Evolutionary conservation across 2,113 vertebrate genomes (phyloP).

Genomic region (Martes martes): DNA sequence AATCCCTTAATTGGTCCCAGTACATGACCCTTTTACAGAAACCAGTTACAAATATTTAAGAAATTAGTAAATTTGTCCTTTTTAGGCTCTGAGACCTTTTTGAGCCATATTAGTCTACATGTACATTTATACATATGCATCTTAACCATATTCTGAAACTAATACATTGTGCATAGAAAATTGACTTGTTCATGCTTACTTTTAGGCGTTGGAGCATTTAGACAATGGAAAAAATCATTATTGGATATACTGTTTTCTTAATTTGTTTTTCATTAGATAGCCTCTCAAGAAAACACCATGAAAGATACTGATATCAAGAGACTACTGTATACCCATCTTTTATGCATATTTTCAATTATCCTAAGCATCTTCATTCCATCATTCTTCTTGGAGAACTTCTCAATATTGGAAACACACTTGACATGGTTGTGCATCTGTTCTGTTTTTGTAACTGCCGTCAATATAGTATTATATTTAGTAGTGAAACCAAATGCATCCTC

Average conservation of each 20-base stretch:
- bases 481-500: constrained; percentile 86
- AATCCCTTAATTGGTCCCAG: neutral
- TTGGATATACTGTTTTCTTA: constrained; percentile 1
- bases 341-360: constrained; percentile 83
- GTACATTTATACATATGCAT: neutral
- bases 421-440: constrained; percentile 91
- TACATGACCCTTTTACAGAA: neutral
- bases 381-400: constrained; percentile 87
- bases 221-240: constrained; percentile 17
- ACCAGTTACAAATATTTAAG: neutral
- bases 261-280: constrained; percentile 68
- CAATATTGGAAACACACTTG: constrained; percentile 90
- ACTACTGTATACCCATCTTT: constrained; percentile 88
- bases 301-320: constrained; percentile 89
- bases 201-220: neutral
- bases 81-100: neutral
- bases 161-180: neutral
- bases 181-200: neutral
- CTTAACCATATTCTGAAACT: constrained; percentile 18
- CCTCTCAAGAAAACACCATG: constrained; percentile 80
- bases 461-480: constrained; percentile 86
- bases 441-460: constrained; percentile 83
- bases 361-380: constrained; percentile 85
- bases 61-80: neutral
- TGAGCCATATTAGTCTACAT: neutral